Base-by-base conservation (phyloP, 2,797 vertebrate species). In the Aphelocoma californica region DNA sequence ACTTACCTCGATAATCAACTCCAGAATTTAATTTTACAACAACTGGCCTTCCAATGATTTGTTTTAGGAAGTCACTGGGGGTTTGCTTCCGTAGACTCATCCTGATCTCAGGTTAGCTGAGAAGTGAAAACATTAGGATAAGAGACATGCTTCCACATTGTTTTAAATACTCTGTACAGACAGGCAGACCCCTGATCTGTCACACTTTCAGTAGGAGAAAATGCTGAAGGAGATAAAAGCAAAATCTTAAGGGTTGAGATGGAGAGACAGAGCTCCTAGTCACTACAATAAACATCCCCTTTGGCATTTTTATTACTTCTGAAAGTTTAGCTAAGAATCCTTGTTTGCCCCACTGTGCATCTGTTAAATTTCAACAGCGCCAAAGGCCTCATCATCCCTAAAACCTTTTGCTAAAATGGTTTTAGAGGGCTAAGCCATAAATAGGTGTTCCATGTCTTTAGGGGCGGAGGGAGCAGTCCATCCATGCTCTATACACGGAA, bases 1-100 rank as follows among this genome's bases (percentile, higher is more conserved):
- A 47, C 85, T 90, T 97, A 99, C 99, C 99, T 99, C 99, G 98
- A 97, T 99, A 99, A 98, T 99, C 99, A 67, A 99, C 99, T 47
- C 99, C 99, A 61, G 99, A 99, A 97, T 99, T 99, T 88, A 99
- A 98, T 93, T 99, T 99, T 71, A 99, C 99, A 19, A 99, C 99
- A 92, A 99, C 99, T 28, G 99, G 99, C 93, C 99, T 98, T 57
- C 99, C 99, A 34, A 99, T 99, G 65, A 99, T 99, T 97, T 99
- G 99, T 98, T 99, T 99, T 92, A 99, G 97, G 92, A 99, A 99
- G 97, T 99, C 99, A 92, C 99, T 99, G 10, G 99, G 99, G 20
- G 99, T 99, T 96, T 99, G 99, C 92, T 99, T 99, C 64, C 99
- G 98, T 34, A 99, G 97, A 97, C 99, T 99, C 99, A 99, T 99